Evolutionary conservation across 92 coral and sea anemone species (phyloP).

Genomic region (Blastomussa wellsi): DNA sequence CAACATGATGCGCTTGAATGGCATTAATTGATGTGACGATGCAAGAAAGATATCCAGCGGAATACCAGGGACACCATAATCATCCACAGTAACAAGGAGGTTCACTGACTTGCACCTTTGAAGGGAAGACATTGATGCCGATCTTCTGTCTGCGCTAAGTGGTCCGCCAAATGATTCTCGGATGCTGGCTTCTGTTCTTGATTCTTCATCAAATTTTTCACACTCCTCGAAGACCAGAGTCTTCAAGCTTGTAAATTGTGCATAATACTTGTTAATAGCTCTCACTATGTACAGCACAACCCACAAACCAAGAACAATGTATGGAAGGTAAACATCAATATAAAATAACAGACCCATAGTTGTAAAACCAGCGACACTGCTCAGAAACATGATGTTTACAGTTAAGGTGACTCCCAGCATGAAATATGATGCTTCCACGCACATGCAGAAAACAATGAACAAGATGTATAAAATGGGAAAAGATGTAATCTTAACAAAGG

Average conservation of each 20-base stretch:
- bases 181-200: conserved; percentile 71
- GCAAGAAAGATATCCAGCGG: conserved; percentile 73
- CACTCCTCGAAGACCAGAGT: conserved; percentile 87
- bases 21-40: conserved; percentile 63
- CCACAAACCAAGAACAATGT: conserved; percentile 64
- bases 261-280: conserved; percentile 63
- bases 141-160: conserved; percentile 31
- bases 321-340: conserved; percentile 77
- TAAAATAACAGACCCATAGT: conserved; percentile 84
- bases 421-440: conserved; percentile 82
- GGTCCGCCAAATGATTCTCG: conserved; percentile 76
- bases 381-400: conserved; percentile 78
- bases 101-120: conserved; percentile 43
- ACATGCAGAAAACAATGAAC: conserved; percentile 81
- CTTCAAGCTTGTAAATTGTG: conserved; percentile 72
- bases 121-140: conserved; percentile 53
- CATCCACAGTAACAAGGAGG: conserved; percentile 70
- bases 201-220: conserved; percentile 75
- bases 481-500: conserved; percentile 59
- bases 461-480: conserved; percentile 79
- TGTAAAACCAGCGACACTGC: conserved; percentile 82
- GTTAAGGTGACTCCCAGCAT: conserved; percentile 71
- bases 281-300: conserved; percentile 60
- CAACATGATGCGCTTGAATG: conserved; percentile 78
- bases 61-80: conserved; percentile 67